Conservation (phyloP, 2,888 invertebrate species). For the Pinctada fucata region DNA sequence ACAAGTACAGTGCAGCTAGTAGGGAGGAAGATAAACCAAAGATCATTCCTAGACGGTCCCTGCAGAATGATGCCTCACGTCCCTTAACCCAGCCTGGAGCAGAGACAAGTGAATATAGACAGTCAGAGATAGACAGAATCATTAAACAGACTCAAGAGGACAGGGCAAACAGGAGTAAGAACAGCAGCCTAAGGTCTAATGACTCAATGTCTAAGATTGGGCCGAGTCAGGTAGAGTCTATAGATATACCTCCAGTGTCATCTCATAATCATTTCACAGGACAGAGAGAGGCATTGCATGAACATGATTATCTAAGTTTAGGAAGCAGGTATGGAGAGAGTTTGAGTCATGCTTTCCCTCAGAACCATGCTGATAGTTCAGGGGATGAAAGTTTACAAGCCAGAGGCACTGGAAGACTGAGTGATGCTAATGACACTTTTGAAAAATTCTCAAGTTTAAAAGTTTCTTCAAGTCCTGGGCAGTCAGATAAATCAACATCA, state of each 20-base stretch:
- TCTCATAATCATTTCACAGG: background rate
- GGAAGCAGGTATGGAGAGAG: background rate
- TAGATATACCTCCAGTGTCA: background rate
- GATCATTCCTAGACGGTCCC: background rate
- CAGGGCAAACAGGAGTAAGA: background rate
- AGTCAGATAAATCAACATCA: background rate
- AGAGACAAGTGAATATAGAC: constrained; percentile 6
- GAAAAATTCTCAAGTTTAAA: constrained; percentile 25
- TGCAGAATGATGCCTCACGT: background rate
- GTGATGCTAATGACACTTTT: constrained; percentile 31
- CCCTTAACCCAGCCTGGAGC: constrained; percentile 21
- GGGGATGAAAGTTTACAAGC: constrained; percentile 8
- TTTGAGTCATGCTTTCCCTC: constrained; percentile 4
- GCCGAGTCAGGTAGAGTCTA: background rate
- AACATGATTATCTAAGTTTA: constrained; percentile 2
- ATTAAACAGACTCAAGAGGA: background rate
- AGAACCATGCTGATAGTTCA: constrained; percentile 6
- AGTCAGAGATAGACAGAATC: background rate
- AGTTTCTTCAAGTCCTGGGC: background rate
- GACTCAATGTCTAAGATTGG: background rate
- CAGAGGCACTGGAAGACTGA: background rate
- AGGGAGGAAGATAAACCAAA: background rate
- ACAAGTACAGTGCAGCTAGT: background rate
- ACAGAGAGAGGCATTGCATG: background rate
- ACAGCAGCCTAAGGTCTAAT: background rate